Evolutionary conservation across 2,888 invertebrate species (phyloP).

Genomic region (Pseudoips prasinana): DNA sequence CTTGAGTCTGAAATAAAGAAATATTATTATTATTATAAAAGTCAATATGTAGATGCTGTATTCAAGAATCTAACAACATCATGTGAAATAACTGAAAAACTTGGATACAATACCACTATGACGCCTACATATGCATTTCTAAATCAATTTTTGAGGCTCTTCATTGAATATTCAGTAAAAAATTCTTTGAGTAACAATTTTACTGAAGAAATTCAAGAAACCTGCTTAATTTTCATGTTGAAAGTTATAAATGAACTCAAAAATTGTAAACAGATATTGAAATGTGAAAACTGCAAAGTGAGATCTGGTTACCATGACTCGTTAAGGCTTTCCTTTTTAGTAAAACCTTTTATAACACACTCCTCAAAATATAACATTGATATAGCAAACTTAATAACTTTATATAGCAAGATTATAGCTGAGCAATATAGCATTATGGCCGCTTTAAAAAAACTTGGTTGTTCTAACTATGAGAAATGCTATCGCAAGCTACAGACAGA

Average conservation of each 20-base stretch:
- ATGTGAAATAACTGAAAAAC: constrained; percentile 49
- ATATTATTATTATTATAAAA: too few species aligned
- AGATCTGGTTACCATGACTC: constrained; percentile 61
- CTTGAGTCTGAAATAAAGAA: too few species aligned
- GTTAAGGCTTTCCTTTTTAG: constrained; percentile 51
- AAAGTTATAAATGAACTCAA: constrained; percentile 45
- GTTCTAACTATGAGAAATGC: constrained; percentile 54
- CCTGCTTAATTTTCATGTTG: constrained; percentile 49
- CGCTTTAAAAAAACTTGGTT: constrained; percentile 43
- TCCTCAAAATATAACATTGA: constrained; percentile 35
- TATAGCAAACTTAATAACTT: constrained; percentile 34
- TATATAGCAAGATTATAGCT: constrained; percentile 36
- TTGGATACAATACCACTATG: constrained; percentile 46
- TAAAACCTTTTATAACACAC: constrained; percentile 47
- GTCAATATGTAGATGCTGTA: constrained; percentile 37
- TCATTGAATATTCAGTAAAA: constrained; percentile 44
- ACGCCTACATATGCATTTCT: constrained; percentile 54
- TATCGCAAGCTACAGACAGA: constrained; percentile 60
- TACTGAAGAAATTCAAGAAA: constrained; percentile 33
- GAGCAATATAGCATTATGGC: constrained; percentile 50
- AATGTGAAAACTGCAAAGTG: constrained; percentile 60
- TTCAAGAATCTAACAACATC: constrained; percentile 46
- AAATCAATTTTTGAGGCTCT: constrained; percentile 54
- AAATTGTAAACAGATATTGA: constrained; percentile 47
- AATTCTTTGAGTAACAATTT: constrained; percentile 32